phyloP scores from a whole-genome alignment of 2,113 vertebrate genomes.

The Onychorhynchus coronatus region DNA sequence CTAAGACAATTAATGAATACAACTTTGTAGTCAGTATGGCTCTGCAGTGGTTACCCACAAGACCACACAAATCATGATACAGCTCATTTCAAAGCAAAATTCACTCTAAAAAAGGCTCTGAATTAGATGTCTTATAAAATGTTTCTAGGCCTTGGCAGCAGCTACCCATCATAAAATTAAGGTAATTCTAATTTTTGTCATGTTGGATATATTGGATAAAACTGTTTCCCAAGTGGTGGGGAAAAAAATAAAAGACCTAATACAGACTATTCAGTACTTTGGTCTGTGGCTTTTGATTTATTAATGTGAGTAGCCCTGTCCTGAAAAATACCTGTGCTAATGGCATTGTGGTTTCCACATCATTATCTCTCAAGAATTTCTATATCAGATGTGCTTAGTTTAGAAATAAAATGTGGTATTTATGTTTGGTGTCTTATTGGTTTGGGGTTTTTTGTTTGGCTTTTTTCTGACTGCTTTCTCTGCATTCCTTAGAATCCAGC shows the following conservation, averaged over 20 bases:
- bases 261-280: background rate
- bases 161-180: background rate
- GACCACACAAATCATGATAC: background rate
- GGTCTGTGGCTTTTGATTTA: background rate
- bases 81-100: background rate
- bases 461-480: background rate
- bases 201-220: background rate
- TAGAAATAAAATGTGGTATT: background rate
- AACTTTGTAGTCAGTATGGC: background rate
- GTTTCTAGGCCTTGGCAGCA: background rate
- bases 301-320: background rate
- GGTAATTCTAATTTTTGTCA: background rate
- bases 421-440: accelerated
- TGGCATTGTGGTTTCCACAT: background rate
- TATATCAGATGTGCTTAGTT: background rate
- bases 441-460: background rate
- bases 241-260: background rate
- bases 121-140: background rate
- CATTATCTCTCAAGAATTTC: background rate
- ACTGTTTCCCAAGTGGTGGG: background rate
- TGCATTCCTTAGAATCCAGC: background rate
- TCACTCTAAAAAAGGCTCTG: background rate
- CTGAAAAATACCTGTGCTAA: background rate
- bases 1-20: background rate
- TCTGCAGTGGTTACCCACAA: background rate